A percentile compares a stretch with the other conserved stretches of the same genome.
Conservation (phyloP, 2,888 invertebrate species). For the Portevinia maculata region DNA sequence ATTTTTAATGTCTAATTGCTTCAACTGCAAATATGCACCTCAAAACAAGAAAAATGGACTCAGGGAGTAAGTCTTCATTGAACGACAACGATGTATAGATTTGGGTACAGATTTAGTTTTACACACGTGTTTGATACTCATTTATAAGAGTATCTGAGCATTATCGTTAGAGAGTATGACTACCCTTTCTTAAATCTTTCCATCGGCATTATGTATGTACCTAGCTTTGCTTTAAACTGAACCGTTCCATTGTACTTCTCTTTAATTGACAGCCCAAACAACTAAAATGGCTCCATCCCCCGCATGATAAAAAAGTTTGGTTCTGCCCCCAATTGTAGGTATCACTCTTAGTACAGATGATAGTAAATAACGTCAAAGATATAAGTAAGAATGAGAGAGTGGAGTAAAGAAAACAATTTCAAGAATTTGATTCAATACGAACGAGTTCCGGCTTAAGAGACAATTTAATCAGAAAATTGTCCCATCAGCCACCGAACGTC, state of each 20-base stretch:
- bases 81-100: too few species aligned
- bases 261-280: slow-evolving; percentile 62
- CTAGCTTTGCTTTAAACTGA: too few species aligned
- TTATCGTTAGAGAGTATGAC: too few species aligned
- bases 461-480: slow-evolving; percentile 76
- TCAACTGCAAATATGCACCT: too few species aligned
- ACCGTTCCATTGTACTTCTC: slow-evolving; percentile 35
- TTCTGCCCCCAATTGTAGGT: slow-evolving; percentile 54
- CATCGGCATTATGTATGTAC: slow-evolving; percentile 2
- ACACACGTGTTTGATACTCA: too few species aligned
- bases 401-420: slow-evolving; percentile 45
- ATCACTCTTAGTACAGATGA: slow-evolving; percentile 42
- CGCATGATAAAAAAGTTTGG: slow-evolving; percentile 29
- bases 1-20: too few species aligned
- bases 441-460: slow-evolving; percentile 76
- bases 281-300: slow-evolving; percentile 63
- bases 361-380: slow-evolving; percentile 38
- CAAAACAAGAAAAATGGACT: too few species aligned
- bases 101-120: too few species aligned
- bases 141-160: too few species aligned
- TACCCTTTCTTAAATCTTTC: too few species aligned
- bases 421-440: slow-evolving; percentile 72
- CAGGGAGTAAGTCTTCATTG: too few species aligned
- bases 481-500: slow-evolving; percentile 68
- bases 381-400: slow-evolving; percentile 60